These are phyloP conservation scores for Lasioglossum malachurum DNA, from an alignment of 2,888 invertebrate species.

Conservation along the genomic window DNA sequence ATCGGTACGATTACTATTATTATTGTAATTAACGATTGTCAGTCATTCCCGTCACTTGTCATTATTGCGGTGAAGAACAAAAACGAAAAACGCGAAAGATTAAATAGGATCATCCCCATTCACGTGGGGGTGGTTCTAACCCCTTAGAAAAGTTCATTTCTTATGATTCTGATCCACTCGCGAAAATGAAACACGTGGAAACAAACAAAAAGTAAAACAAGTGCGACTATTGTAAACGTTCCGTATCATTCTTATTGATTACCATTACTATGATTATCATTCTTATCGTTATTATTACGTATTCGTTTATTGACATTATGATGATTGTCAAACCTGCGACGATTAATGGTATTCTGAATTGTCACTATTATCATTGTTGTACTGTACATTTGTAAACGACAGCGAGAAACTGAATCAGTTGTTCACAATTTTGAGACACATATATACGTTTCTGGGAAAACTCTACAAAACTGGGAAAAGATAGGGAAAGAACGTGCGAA, in stretches of 20 bases:
- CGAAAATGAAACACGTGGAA: conserved; percentile 1
- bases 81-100: conserved; percentile 13
- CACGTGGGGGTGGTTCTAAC: background rate
- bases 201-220: conserved; percentile 16
- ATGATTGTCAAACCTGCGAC: conserved; percentile 76
- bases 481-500: conserved; percentile 16
- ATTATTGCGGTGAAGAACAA: conserved; percentile 60
- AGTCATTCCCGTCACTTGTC: conserved; percentile 30
- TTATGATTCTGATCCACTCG: conserved; percentile 39
- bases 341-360: conserved; percentile 77
- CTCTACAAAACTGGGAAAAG: conserved; percentile 61
- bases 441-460: conserved; percentile 78
- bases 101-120: background rate
- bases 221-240: conserved; percentile 54
- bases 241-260: conserved; percentile 37
- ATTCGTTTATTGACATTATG: conserved; percentile 58
- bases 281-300: conserved; percentile 24
- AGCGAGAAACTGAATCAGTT: conserved; percentile 82
- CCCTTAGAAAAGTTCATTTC: conserved; percentile 36
- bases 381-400: conserved; percentile 82
- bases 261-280: conserved; percentile 31
- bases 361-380: conserved; percentile 77
- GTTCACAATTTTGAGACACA: conserved; percentile 84
- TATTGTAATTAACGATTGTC: conserved; percentile 18
- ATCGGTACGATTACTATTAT: conserved; percentile 72